Conservation (phyloP, 1,140 invertebrate species). For the Pectinophora gossypiella region DNA sequence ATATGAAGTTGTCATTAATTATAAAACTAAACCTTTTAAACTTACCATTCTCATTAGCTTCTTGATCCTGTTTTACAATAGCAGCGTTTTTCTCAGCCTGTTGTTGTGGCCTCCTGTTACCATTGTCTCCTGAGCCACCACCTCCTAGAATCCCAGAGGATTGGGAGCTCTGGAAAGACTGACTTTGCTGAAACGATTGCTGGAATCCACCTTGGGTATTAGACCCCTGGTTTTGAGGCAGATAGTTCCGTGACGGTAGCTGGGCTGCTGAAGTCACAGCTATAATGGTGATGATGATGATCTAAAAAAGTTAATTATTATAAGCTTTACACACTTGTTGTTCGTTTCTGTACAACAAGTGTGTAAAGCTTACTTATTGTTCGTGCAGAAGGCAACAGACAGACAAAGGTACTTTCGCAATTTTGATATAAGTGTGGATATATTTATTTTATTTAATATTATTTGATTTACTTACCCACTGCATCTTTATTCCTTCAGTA, state of each 20-base stretch:
- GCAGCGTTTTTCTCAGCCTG: conserved; percentile 42
- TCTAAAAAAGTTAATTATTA: conserved; percentile 16
- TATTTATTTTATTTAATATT: too few relatives aligned
- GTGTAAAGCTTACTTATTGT: too few relatives aligned
- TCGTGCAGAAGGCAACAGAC: too few relatives aligned
- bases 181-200: not conserved
- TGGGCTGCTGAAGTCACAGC: conserved; percentile 30
- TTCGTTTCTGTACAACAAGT: too few relatives aligned
- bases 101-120: conserved; percentile 41
- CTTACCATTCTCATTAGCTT: conserved; percentile 44
- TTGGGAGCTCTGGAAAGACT: conserved; percentile 3
- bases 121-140: conserved; percentile 13
- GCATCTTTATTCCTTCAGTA: too few relatives aligned
- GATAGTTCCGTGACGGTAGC: conserved; percentile 33
- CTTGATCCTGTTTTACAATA: conserved; percentile 44
- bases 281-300: conserved; percentile 24
- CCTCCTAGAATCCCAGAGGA: conserved; percentile 1
- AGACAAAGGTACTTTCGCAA: too few relatives aligned
- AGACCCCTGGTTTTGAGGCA: conserved; percentile 20
- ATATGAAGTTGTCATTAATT: not conserved
- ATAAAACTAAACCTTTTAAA: conserved; percentile 6
- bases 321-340: too few relatives aligned
- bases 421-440: too few relatives aligned
- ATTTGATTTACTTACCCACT: not conserved
- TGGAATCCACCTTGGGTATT: not conserved